These are phyloP conservation scores for Anisognathus igniventris DNA, from an alignment of 2,797 vertebrate genomes.

Conservation along the genomic window DNA sequence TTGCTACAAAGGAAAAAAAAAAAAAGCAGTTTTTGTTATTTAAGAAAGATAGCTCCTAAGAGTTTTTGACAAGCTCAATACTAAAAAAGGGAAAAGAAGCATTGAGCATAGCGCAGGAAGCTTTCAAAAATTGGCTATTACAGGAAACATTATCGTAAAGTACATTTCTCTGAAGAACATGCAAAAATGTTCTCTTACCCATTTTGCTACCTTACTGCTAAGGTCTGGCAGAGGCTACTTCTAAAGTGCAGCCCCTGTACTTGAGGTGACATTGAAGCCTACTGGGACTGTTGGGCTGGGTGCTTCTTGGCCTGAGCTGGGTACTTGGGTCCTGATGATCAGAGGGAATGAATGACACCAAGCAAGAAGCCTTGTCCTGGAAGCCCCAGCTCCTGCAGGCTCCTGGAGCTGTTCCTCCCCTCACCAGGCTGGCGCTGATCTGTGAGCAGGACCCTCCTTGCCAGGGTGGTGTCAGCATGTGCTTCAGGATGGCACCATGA, in stretches of 20 bases:
- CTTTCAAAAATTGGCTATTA: background rate
- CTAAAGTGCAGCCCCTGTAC: background rate
- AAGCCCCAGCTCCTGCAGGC: background rate
- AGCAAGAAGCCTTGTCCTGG: background rate
- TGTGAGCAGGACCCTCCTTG: background rate
- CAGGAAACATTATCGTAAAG: background rate
- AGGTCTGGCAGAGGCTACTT: background rate
- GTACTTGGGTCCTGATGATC: background rate
- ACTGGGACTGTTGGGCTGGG: background rate
- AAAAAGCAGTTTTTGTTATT: background rate
- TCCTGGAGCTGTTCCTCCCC: background rate
- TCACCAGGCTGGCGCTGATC: accelerated
- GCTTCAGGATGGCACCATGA: background rate
- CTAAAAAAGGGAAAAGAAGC: constrained; percentile 37
- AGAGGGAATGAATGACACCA: background rate
- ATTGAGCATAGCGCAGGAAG: constrained; percentile 23
- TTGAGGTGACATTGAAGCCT: background rate
- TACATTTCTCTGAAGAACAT: background rate
- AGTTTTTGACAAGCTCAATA: constrained; percentile 50
- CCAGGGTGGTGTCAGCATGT: background rate
- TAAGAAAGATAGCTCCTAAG: constrained; percentile 46
- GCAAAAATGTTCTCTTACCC: background rate
- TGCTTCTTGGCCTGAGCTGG: background rate
- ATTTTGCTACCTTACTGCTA: background rate
- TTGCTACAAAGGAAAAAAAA: background rate